These are phyloP conservation scores for Cynodonichthys magdalenae DNA, from an alignment of 2,797 vertebrate species.

Conservation along the genomic window DNA sequence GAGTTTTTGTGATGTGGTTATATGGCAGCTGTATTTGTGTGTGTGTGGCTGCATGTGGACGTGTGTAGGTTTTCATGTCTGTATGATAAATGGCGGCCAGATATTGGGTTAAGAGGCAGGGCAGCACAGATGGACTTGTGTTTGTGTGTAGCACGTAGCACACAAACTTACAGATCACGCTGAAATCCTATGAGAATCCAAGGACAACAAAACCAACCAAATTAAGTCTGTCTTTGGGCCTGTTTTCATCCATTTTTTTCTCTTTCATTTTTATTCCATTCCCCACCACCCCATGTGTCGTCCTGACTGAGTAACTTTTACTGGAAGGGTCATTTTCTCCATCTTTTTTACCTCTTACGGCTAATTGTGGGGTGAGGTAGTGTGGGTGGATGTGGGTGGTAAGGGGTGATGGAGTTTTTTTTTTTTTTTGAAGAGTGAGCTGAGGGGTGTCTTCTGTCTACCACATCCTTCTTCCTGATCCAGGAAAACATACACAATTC, in stretches of 20 bases:
- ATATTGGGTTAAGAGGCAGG: conserved; percentile 65
- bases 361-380: conserved; percentile 55
- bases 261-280: conserved; percentile 30
- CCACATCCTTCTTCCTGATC: conserved; percentile 79
- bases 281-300: conserved; percentile 47
- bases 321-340: conserved; percentile 71
- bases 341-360: conserved; percentile 54
- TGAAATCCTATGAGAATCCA: conserved; percentile 3
- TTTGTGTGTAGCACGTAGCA: conserved; percentile 51
- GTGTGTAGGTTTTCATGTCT: conserved; percentile 55
- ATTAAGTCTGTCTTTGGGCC: conserved; percentile 30
- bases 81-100: conserved; percentile 71
- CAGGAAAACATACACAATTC: conserved; percentile 76
- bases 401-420: conserved; percentile 57
- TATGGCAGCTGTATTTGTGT: conserved; percentile 61
- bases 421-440: conserved; percentile 50
- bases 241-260: conserved; percentile 14
- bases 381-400: conserved; percentile 63
- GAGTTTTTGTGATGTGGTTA: conserved; percentile 74
- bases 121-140: conserved; percentile 68
- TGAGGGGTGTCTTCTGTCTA: conserved; percentile 76
- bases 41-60: conserved; percentile 35
- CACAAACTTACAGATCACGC: conserved; percentile 20
- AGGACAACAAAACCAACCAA: conserved; percentile 7
- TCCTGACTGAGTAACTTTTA: conserved; percentile 65